Evolutionary conservation across 2,888 invertebrate species (phyloP), one percentile per base, ranked within the genome.

Genomic region (Amiota minor): DNA sequence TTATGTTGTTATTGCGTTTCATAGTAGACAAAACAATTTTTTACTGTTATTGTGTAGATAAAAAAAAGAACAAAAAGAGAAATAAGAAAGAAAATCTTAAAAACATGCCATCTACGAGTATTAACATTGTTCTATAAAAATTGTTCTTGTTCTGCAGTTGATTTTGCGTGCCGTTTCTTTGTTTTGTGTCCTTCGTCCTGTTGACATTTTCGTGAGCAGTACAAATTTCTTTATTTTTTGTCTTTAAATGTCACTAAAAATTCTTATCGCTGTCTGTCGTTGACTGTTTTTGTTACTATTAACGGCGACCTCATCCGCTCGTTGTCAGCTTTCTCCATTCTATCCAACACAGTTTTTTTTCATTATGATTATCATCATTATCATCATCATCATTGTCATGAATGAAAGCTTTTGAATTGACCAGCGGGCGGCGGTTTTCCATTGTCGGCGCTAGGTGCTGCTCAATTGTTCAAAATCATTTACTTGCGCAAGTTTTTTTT

Each of bases 151-250:
- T 49, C n/a, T 68, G 35, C 67, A 23, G 14, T 68, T 53, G 11
- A 47, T 47, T 65, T 65, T 65, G 11, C 16, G 65, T n/a, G 35
- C 9, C 65, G 20, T 11, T 14, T n/a, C 14, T 53, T 53, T 53
- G 4, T 12, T 53, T n/a, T 2, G 12, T 64, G 35, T 11, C 64
- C 45, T 64, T 69, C 76, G 72, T 56, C 74, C 73, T 83, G 82
- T 81, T 81, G 81, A 35, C 35, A 35, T 35, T 35, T 35, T 35
- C 35, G 35, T 35, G 35, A 35, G 35, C 35, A 35, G 2, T 8
- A 35, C 35, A 3, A 35, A 35, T 8, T 35, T 35, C 35, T 10
- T 20, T 59, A 9, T 20, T 59, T 14, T 68, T 68, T 72, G 65
- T 3, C n/a, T 72, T 56, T 65, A 72, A 72, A 68, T 68, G 72